phyloP scores from a whole-genome alignment of 2,888 invertebrate genomes.

The Drosophila phalerata region DNA sequence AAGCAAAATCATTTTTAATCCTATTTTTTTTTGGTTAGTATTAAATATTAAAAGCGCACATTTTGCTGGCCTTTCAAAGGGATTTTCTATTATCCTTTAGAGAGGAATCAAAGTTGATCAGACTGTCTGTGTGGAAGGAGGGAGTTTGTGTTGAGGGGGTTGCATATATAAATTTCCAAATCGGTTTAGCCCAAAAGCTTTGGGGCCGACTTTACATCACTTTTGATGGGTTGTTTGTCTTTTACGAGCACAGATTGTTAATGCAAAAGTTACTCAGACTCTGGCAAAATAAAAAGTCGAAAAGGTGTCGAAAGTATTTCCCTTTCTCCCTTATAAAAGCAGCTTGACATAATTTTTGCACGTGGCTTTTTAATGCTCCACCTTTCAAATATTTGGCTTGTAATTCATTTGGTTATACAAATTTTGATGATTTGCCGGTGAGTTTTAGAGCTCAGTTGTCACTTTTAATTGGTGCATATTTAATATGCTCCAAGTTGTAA shows the following conservation, averaged over 20 bases:
- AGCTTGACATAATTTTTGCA: conserved; percentile 60
- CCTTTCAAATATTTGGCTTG: conserved; percentile 67
- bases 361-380: conserved; percentile 34
- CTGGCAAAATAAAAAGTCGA: conserved; percentile 25
- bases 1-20: conserved; percentile 8
- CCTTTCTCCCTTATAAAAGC: conserved; percentile 1
- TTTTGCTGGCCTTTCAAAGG: conserved; percentile 7
- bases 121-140: background rate
- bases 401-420: conserved; percentile 59
- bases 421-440: conserved; percentile 57
- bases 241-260: conserved; percentile 65
- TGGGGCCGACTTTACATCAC: conserved; percentile 31
- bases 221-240: conserved; percentile 63
- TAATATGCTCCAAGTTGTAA: conserved; percentile 43
- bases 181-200: conserved; percentile 63
- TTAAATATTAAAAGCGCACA: conserved; percentile 46
- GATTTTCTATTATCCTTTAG: conserved; percentile 28
- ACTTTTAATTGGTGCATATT: conserved; percentile 80
- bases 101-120: conserved; percentile 25
- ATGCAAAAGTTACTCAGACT: conserved; percentile 62
- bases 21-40: conserved; percentile 3
- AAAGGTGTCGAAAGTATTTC: conserved; percentile 61
- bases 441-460: conserved; percentile 60
- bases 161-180: conserved; percentile 67
- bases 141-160: conserved; percentile 9